Evolutionary conservation across 2,888 invertebrate species (phyloP), one percentile per base, ranked within the genome.

Genomic region (Ophion costatus): DNA sequence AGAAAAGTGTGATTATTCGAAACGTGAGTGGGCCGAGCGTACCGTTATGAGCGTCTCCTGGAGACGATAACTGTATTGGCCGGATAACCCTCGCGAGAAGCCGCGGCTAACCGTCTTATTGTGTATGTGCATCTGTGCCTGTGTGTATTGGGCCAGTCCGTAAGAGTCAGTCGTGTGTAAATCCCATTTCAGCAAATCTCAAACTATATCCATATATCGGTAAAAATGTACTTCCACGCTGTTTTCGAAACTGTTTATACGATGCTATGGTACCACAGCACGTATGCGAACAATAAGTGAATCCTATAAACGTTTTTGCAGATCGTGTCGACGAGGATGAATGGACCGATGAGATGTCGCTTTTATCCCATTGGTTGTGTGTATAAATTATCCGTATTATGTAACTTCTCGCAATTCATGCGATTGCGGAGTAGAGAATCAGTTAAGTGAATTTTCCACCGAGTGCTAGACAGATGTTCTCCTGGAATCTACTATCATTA

Each of bases 21-120:
- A 91, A 91, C 89, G 90, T 87, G 89, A 91, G 90, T 92, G 91
- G 91, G 91, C 90, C 90, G 90, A 78, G 87, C 87, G 88, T 93
- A 91, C 93, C 93, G 93, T 93, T 93, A 93, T 87, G 88, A 90
- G 87, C 87, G 90, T 87, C 89, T 89, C 88, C 92, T 85, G 84
- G 87, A 89, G 88, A 86, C 88, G 92, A 92, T 93, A 93, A 93
- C 93, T 93, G 93, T 93, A 93, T 93, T 93, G 92, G 90, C 89
- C 88, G 90, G 91, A 91, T 91, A 90, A 91, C 89, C 89, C 90
- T 88, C 89, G 90, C 89, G 89, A 89, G 82, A 67, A 71, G 61
- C 82, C 76, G 71, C 78, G 79, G 61, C 75, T 45, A 79, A 56
- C 17, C 51, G 71, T 45, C 33, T 82, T 77, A 73, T 85, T 82